phyloP scores from a whole-genome alignment of 2,113 vertebrate species.

The Cephalopholis sonnerati region DNA sequence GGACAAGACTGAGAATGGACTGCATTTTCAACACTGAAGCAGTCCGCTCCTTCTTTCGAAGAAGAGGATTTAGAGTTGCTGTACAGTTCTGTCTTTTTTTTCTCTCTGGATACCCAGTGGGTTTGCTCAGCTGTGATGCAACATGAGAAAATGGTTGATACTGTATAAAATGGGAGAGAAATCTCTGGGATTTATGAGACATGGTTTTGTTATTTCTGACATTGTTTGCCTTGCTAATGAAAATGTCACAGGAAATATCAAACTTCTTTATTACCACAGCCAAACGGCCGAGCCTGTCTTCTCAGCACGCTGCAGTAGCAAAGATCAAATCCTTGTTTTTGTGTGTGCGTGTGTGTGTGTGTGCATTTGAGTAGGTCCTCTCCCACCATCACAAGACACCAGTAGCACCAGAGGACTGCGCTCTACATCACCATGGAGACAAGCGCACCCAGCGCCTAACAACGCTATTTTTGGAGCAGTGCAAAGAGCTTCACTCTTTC shows the following conservation, averaged over 20 bases:
- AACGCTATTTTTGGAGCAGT: constrained; percentile 86
- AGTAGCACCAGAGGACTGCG: constrained; percentile 79
- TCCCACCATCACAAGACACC: constrained; percentile 82
- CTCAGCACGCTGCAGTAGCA: neutral
- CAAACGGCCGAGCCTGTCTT: neutral
- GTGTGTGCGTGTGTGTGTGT: constrained; percentile 9
- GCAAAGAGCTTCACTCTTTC: constrained; percentile 82
- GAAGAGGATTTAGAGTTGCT: neutral
- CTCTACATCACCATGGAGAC: constrained; percentile 87
- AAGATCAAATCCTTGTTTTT: constrained; percentile 30
- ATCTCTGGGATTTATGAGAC: constrained; percentile 14
- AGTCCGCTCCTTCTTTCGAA: neutral
- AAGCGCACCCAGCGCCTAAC: constrained; percentile 85
- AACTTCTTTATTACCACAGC: constrained; percentile 24
- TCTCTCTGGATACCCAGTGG: neutral
- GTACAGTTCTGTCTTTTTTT: neutral
- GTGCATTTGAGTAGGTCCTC: constrained; percentile 71
- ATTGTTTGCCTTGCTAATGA: constrained; percentile 12
- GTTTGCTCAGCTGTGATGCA: constrained; percentile 44
- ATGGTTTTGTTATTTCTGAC: constrained; percentile 26
- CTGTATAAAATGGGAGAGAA: constrained; percentile 12
- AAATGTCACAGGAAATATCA: constrained; percentile 41
- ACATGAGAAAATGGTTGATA: constrained; percentile 24
- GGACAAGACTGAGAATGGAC: neutral
- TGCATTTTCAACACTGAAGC: neutral